A percentile compares a stretch with the other conserved stretches of the same genome.
These are phyloP conservation scores for Aphrocallistes beatrix DNA, from an alignment of 37 sponge, comb jelly and placozoan genomes.

Conservation along the genomic window DNA sequence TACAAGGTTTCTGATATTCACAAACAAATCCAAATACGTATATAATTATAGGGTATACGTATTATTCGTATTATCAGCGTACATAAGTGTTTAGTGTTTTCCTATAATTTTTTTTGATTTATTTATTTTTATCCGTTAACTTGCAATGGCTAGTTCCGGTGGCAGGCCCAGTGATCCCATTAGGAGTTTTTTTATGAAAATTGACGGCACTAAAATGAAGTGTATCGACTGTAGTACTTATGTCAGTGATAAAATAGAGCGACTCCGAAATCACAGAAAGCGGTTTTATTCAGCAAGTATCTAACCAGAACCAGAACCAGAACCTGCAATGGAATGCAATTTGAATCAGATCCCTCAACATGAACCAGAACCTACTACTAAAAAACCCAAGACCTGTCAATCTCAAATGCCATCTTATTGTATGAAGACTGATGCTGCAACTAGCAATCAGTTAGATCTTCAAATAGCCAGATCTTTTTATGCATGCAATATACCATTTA, in stretches of 20 bases:
- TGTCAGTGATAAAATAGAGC: not conserved
- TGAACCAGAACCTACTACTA: not conserved
- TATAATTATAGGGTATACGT: not conserved
- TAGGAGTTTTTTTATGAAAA: not conserved
- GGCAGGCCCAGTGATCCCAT: no score
- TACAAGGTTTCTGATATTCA: not conserved
- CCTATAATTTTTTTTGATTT: not conserved
- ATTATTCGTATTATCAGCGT: not conserved
- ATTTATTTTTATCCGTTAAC: not conserved
- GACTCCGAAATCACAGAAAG: not conserved
- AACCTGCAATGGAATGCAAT: not conserved
- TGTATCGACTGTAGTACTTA: not conserved
- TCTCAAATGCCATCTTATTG: not conserved
- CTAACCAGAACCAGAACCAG: not conserved
- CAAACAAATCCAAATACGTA: not conserved
- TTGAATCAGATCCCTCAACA: not conserved
- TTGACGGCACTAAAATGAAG: not conserved
- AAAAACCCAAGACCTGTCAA: constrained; percentile 4
- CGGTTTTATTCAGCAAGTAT: not conserved
- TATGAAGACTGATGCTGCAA: constrained; percentile 16
- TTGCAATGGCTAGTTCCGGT: not conserved
- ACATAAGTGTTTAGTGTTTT: not conserved
- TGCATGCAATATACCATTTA: constrained; percentile 4
- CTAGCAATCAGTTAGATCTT: not conserved
- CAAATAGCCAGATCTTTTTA: not conserved